Conservation (phyloP, 2,888 invertebrate genomes). For the Acanthacorydalis orientalis region DNA sequence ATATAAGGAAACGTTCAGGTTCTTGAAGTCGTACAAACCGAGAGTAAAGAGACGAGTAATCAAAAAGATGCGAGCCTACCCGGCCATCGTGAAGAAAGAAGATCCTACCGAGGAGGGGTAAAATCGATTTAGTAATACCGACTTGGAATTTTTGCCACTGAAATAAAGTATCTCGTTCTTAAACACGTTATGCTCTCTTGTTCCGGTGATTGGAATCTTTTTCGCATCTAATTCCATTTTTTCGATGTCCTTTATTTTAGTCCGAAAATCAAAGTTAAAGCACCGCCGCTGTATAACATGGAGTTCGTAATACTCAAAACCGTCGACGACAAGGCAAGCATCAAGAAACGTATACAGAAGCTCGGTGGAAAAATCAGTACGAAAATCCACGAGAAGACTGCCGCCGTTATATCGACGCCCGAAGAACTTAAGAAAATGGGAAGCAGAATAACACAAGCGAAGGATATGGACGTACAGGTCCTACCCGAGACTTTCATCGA, state of each 20-base stretch:
- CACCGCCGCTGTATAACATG: conserved; percentile 58
- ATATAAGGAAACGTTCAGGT: conserved; percentile 20
- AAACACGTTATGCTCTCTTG: not conserved
- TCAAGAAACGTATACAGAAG: conserved; percentile 50
- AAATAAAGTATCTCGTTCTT: too few relatives aligned
- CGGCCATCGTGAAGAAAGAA: conserved; percentile 31
- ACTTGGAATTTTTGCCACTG: too few relatives aligned
- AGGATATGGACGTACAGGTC: conserved; percentile 57
- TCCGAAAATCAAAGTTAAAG: conserved; percentile 44
- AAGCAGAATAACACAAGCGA: conserved; percentile 45
- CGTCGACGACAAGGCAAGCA: conserved; percentile 35
- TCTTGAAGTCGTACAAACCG: conserved; percentile 43
- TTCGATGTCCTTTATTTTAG: too few relatives aligned
- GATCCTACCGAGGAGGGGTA: conserved; percentile 23
- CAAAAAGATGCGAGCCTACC: conserved; percentile 29
- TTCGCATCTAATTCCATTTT: too few relatives aligned
- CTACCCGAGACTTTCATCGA: conserved; percentile 63
- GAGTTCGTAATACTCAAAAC: conserved; percentile 48
- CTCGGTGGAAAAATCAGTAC: conserved; percentile 59
- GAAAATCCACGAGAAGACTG: conserved; percentile 44
- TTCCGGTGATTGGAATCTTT: too few relatives aligned
- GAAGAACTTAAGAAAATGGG: conserved; percentile 51
- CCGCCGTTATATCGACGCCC: conserved; percentile 58
- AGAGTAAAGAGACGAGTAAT: conserved; percentile 40
- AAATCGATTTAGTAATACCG: not conserved